Percentiles rank a stretch among this genome's conserved stretches.
phyloP scores from a whole-genome alignment of 2,113 vertebrate genomes.

The Apodemus sylvaticus region DNA sequence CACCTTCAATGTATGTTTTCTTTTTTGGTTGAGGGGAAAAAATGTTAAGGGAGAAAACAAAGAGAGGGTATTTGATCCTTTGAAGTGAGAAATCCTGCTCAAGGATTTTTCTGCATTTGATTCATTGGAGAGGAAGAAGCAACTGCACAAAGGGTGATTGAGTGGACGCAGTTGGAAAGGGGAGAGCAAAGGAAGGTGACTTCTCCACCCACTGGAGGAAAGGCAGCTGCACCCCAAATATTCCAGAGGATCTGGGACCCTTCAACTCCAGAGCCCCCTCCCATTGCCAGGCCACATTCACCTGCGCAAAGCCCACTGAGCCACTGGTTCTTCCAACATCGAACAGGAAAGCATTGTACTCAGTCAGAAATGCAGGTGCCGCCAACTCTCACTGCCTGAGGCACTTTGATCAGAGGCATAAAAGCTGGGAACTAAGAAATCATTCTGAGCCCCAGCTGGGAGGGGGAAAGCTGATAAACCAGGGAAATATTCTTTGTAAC shows the following conservation, averaged over 20 bases:
- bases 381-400: conserved; percentile 43
- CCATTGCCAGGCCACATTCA: background rate
- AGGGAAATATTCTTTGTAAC: conserved; percentile 68
- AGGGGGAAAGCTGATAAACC: conserved; percentile 62
- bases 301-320: background rate
- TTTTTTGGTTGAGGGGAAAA: conserved; percentile 16
- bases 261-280: background rate
- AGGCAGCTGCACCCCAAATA: background rate
- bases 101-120: conserved; percentile 71
- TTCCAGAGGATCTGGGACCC: background rate
- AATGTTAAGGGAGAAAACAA: background rate
- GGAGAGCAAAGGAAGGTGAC: background rate
- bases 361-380: background rate
- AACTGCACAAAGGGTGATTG: background rate
- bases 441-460: conserved; percentile 30
- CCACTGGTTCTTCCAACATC: background rate
- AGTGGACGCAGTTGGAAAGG: background rate
- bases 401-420: conserved; percentile 78
- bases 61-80: conserved; percentile 70
- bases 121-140: conserved; percentile 59
- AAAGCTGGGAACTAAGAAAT: conserved; percentile 76
- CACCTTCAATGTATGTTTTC: conserved; percentile 69
- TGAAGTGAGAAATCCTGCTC: conserved; percentile 72
- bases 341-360: background rate
- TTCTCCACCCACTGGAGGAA: background rate